Percentiles rank a stretch among this genome's conserved stretches.
phyloP scores from a whole-genome alignment of 2,113 vertebrate species.

The Eulemur rufifrons region DNA sequence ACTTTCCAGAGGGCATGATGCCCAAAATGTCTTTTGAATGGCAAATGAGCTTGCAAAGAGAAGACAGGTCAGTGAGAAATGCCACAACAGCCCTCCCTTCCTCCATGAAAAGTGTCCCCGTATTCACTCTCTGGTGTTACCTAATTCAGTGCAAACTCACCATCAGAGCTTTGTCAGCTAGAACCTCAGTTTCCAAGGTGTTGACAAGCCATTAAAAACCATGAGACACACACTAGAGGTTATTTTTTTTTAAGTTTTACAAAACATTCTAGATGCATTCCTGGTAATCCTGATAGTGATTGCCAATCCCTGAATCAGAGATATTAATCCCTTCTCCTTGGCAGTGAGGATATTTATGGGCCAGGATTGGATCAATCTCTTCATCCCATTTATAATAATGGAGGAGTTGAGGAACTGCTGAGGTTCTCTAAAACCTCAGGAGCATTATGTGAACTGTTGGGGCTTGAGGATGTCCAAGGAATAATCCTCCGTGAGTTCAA shows the following conservation, averaged over 20 bases:
- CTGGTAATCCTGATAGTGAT: conserved; percentile 3
- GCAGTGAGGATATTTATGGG: neutral
- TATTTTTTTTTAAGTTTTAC: neutral
- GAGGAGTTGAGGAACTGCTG: neutral
- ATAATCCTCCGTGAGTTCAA: neutral
- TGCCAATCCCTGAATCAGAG: conserved; percentile 41
- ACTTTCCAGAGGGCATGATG: neutral
- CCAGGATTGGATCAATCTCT: neutral
- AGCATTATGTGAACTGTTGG: neutral
- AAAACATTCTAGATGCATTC: conserved; percentile 55
- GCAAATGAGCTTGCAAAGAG: neutral
- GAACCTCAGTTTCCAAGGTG: conserved; percentile 39
- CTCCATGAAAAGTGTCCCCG: neutral
- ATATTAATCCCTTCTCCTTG: neutral
- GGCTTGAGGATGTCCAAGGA: neutral
- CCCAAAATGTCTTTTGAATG: neutral
- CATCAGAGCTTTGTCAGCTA: conserved; percentile 40
- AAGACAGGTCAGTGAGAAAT: neutral
- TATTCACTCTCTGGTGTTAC: neutral
- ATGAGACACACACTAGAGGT: neutral
- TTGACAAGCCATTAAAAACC: conserved; percentile 56
- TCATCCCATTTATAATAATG: neutral
- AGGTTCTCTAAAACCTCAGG: neutral
- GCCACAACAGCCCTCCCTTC: neutral
- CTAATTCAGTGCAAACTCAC: neutral